Base-by-base conservation (phyloP, 2,888 invertebrate species). In the Caenorhabditis angaria region DNA sequence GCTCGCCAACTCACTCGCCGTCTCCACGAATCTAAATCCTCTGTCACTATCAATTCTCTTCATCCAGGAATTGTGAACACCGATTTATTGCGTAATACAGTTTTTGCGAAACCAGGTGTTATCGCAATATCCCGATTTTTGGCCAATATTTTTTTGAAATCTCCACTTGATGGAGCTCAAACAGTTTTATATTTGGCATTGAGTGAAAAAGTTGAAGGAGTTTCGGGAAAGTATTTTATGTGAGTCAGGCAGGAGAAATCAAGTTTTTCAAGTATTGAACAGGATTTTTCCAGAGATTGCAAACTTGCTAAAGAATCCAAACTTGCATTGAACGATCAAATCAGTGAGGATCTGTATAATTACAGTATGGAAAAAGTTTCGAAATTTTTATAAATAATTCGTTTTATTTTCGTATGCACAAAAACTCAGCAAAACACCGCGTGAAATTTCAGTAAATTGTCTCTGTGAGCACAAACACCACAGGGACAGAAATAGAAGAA, bases 141-240 rank as follows among this genome's bases (percentile, higher is more conserved):
- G 69, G 80, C 83, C 35, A 85, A 85, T 83, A 84, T 84, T 68
- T 71, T 84, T 77, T 88, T 90, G 72, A 87, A 92, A 92, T 92
- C 91, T 0, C 92, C 94, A 6, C 91, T 91, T 69, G 91, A 93
- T 87, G 95, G 95, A 24, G 93, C 95, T 0, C 91, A 91, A 68
- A 91, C 94, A 0, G 91, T 94, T 58, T 90, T 93, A 8, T 92
- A 91, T 88, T 91, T 93, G 12, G 93, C 93, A 82, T 90, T 94
- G 18, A 92, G 93, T 54, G 91, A 92, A 54, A 90, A 91, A 32
- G 88, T 94, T 24, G 92, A 93, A 87, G 91, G 91, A 3, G 90
- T 91, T 83, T 93, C 94, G 1, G 94, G 94, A n/a, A 89, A 91
- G 4, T 95, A 94, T 86, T 91, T 94, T 41, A 35, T 66, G 75